Percentiles rank a stretch among this genome's conserved stretches.
Conservation (phyloP, 1,140 invertebrate genomes). For the Bombyx mori region DNA sequence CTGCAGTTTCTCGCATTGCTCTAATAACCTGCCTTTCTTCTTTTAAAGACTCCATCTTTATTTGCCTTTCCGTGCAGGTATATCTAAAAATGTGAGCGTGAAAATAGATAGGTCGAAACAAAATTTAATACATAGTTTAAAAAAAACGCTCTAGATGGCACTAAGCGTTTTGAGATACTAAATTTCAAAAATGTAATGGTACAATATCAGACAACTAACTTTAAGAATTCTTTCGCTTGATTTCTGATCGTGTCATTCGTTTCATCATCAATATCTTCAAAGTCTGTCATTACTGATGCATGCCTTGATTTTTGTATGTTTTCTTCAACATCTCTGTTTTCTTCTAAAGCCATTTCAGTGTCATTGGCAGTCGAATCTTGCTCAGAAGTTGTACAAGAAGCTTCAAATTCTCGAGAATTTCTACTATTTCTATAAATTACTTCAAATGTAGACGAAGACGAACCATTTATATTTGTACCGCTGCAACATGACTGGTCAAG, state of each 20-base stretch:
- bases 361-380: constrained; percentile 25
- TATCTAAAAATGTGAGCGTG: constrained; percentile 20
- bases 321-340: constrained; percentile 5
- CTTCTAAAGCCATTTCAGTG: constrained; percentile 11
- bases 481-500: constrained; percentile 30
- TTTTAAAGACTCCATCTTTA: constrained; percentile 58
- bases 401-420: constrained; percentile 20
- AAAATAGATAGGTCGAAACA: too few species aligned
- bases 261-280: constrained; percentile 18
- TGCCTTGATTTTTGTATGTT: constrained; percentile 9
- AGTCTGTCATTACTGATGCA: constrained; percentile 36
- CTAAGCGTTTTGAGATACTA: background rate
- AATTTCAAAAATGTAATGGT: constrained; percentile 2
- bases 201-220: constrained; percentile 18
- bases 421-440: constrained; percentile 12
- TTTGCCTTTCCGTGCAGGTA: constrained; percentile 36
- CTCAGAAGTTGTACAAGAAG: constrained; percentile 29
- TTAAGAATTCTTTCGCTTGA: constrained; percentile 40
- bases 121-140: too few species aligned
- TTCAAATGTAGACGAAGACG: constrained; percentile 5
- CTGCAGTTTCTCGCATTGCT: constrained; percentile 63
- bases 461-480: constrained; percentile 11
- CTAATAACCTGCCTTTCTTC: constrained; percentile 53
- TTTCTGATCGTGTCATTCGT: constrained; percentile 22
- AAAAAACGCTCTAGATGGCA: background rate